Evolutionary conservation across 2,113 vertebrate genomes (phyloP), one percentile per base, ranked within the genome.

Genomic region (Stegostoma tigrinum): DNA sequence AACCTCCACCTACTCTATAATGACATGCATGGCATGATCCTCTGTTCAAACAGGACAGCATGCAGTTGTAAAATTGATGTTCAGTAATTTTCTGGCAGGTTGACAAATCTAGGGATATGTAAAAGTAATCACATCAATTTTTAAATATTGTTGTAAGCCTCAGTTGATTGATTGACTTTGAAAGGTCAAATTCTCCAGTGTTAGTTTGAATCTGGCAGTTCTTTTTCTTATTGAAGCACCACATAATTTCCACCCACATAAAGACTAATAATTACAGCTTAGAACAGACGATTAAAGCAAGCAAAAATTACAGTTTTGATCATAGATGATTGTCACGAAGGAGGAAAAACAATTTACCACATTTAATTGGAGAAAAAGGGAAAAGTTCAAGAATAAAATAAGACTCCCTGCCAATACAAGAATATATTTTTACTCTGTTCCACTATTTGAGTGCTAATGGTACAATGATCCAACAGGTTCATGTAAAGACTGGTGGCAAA

Each of bases 221-320:
- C 55, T 48, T 94, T 72, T 52, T 19, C 48, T 52, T 23, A 34
- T 23, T 72, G 68, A 70, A 95, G 30, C 55, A 34, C 67, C 52
- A 12, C n/a, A 66, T 95, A 72, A 72, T 95, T 72, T 72, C 94
- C 94, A 95, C 38, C 94, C 94, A 95, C 94, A 95, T 42, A 27
- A 42, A 94, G n/a, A 94, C 4, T 52, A 75, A 45, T 45, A 95
- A 95, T 95, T 95, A 95, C 48, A 48, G 67, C 19, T 45, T 70
- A 72, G 23, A 48, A 45, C 34, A 27, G 27, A 95, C 30, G 24
- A 75, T 34, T 95, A 75, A 72, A 72, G 68, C 42, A 52, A 15
- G 67, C 89, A 93, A 93, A 64, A 64, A 93, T 93, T 70, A 95
- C 45, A 95, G 67, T 72, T 95, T 12, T 30, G 72, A 30, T 95